Evolutionary conservation across 2,888 invertebrate genomes (phyloP).

Genomic region (Meloe dianella): DNA sequence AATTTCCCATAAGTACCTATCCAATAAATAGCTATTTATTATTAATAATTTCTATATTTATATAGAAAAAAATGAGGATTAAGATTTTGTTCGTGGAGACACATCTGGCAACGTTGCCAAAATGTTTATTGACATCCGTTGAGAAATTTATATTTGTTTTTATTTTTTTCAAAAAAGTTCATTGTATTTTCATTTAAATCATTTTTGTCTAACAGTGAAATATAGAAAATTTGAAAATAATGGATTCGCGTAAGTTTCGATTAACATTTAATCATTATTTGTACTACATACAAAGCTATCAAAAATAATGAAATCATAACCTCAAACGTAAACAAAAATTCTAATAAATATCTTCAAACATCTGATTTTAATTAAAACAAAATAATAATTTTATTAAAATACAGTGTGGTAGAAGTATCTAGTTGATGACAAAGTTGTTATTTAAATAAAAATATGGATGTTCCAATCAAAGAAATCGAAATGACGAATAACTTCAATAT

Average conservation of each 20-base stretch:
- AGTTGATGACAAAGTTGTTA: slow-evolving; percentile 13
- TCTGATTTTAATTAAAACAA: slow-evolving; percentile 17
- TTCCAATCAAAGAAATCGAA: slow-evolving; percentile 40
- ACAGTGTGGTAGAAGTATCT: neutral
- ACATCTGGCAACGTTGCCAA: neutral
- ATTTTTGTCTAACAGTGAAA: neutral
- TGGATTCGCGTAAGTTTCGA: neutral
- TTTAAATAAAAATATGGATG: slow-evolving; percentile 42
- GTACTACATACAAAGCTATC: neutral
- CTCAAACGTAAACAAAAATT: slow-evolving; percentile 18
- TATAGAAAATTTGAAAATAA: neutral
- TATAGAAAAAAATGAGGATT: too few species aligned
- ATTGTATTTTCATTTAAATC: neutral
- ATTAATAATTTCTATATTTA: too few species aligned
- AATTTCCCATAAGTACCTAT: too few species aligned
- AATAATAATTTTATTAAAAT: neutral
- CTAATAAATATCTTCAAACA: slow-evolving; percentile 24
- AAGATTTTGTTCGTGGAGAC: too few species aligned
- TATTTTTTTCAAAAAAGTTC: neutral
- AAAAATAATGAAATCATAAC: slow-evolving; percentile 15
- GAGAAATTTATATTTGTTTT: neutral
- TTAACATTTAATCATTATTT: neutral
- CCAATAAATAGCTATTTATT: too few species aligned
- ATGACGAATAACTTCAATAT: slow-evolving; percentile 42
- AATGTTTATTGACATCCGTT: neutral